phyloP scores from a whole-genome alignment of 1,140 invertebrate species.

The Heliothis subflexa region DNA sequence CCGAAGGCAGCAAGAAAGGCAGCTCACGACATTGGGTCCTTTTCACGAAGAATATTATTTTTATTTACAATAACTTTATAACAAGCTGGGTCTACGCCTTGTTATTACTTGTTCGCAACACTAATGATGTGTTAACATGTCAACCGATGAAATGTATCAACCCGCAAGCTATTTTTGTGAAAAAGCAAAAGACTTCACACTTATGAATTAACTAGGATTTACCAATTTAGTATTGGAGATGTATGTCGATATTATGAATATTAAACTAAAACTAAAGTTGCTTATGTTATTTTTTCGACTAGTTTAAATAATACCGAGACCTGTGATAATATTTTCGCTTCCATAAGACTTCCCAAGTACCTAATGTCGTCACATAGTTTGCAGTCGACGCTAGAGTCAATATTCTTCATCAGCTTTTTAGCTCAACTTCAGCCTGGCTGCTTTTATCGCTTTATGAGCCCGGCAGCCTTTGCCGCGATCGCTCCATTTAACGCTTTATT shows the following conservation, averaged over 20 bases:
- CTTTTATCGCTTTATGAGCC: background rate
- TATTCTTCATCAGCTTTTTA: too few relatives aligned
- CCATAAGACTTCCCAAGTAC: too few relatives aligned
- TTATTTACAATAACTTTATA: slow-evolving; percentile 13
- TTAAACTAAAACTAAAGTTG: too few relatives aligned
- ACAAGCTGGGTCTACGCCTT: background rate
- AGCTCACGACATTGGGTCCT: background rate
- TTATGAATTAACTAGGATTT: background rate
- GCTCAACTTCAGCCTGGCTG: background rate
- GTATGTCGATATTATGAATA: too few relatives aligned
- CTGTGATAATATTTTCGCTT: too few relatives aligned
- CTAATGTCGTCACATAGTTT: too few relatives aligned
- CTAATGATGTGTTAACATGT: slow-evolving; percentile 10
- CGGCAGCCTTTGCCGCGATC: background rate
- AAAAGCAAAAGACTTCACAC: too few relatives aligned
- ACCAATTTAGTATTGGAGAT: background rate
- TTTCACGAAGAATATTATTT: background rate
- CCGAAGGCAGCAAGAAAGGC: background rate
- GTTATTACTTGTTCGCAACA: background rate
- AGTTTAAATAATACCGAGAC: too few relatives aligned
- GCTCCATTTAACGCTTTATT: background rate
- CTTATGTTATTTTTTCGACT: too few relatives aligned
- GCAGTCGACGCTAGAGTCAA: too few relatives aligned
- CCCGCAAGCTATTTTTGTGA: background rate
- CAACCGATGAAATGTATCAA: background rate